A percentile compares a stretch with the other conserved stretches of the same genome.
Conservation (phyloP, 2,888 invertebrate genomes). For the Rhamphomyia laevipes region DNA sequence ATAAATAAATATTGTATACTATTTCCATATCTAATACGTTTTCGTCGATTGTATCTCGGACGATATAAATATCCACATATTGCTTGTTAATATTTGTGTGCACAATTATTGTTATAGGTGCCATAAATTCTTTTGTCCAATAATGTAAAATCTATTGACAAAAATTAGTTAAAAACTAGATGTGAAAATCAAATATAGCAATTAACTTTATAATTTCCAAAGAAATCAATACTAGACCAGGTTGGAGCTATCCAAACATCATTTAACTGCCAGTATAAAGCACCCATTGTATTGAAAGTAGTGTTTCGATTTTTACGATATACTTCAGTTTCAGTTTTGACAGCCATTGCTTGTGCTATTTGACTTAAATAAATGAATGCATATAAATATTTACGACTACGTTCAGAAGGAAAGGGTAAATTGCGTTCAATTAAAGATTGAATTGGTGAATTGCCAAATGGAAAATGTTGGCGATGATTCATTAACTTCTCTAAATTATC, state of each 20-base stretch:
- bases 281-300: constrained; percentile 70
- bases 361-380: constrained; percentile 76
- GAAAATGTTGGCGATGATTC: constrained; percentile 77
- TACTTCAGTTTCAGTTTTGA: constrained; percentile 73
- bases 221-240: constrained; percentile 76
- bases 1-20: constrained; percentile 47
- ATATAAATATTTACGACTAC: constrained; percentile 45
- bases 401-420: constrained; percentile 47
- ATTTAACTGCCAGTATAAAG: constrained; percentile 96
- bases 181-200: constrained; percentile 5
- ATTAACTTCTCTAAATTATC: constrained; percentile 53
- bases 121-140: constrained; percentile 74
- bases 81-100: constrained; percentile 39
- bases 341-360: constrained; percentile 79
- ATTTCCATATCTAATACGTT: constrained; percentile 38
- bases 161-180: not conserved
- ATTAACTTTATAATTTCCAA: constrained; percentile 36
- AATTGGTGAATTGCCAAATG: constrained; percentile 55
- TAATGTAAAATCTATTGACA: constrained; percentile 55
- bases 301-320: constrained; percentile 49
- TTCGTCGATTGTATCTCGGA: constrained; percentile 49
- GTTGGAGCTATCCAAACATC: constrained; percentile 97
- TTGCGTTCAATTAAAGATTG: constrained; percentile 48
- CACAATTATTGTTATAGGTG: constrained; percentile 58
- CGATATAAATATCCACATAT: constrained; percentile 47